These are phyloP conservation scores for Calidris pugnax DNA, from an alignment of 2,113 vertebrate genomes.

Conservation along the genomic window DNA sequence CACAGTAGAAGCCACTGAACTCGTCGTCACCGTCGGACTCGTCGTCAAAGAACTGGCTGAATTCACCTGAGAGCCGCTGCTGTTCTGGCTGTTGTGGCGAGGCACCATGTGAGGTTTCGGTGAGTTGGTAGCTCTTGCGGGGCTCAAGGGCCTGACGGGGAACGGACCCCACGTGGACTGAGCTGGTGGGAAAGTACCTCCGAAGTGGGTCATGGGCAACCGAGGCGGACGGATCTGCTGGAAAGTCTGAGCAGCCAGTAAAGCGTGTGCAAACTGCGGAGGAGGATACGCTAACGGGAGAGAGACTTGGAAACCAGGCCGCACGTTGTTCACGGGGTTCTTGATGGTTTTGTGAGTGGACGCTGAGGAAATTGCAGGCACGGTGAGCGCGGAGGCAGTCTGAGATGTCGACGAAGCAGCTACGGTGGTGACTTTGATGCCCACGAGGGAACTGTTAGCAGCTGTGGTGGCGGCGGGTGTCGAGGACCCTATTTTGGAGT, in stretches of 20 bases:
- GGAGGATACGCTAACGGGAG: slow-evolving; percentile 94
- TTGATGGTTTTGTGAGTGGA: slow-evolving; percentile 89
- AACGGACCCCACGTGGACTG: slow-evolving; percentile 98
- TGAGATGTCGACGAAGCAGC: slow-evolving; percentile 87
- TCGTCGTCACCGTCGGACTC: slow-evolving; percentile 75
- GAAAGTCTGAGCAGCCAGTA: slow-evolving; percentile 97
- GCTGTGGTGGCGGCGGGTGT: slow-evolving; percentile 81
- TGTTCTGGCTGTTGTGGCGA: slow-evolving; percentile 85
- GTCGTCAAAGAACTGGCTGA: slow-evolving; percentile 74
- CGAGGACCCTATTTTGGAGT: slow-evolving; percentile 82
- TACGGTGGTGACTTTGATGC: slow-evolving; percentile 90
- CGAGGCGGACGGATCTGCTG: slow-evolving; percentile 97
- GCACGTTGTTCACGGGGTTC: slow-evolving; percentile 88
- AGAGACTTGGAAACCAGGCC: slow-evolving; percentile 94
- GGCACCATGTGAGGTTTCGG: slow-evolving; percentile 91
- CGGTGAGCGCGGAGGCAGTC: slow-evolving; percentile 81
- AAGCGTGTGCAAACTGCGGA: slow-evolving; percentile 92
- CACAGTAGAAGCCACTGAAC: slow-evolving; percentile 74
- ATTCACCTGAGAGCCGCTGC: slow-evolving; percentile 81
- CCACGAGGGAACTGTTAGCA: slow-evolving; percentile 82
- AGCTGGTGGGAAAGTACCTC: slow-evolving; percentile 94
- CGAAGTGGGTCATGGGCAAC: slow-evolving; percentile 98
- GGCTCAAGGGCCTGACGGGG: slow-evolving; percentile 94
- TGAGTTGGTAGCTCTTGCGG: slow-evolving; percentile 92
- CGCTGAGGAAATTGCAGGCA: slow-evolving; percentile 83